These are phyloP conservation scores for Gymnothorax javanicus DNA, from an alignment of 2,797 vertebrate genomes.

Conservation along the genomic window DNA sequence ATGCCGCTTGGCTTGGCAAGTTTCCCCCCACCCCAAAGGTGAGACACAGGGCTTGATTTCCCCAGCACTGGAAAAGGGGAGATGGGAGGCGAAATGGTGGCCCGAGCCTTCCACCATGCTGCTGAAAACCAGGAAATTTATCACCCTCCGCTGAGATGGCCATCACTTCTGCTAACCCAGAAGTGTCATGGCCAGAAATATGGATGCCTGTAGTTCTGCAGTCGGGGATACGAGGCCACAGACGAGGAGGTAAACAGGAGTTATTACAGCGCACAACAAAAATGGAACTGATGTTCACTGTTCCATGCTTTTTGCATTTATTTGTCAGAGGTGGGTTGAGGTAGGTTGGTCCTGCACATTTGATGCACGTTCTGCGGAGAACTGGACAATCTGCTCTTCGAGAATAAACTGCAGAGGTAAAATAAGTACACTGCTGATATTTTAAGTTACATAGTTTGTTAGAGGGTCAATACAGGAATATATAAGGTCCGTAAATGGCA, in stretches of 20 bases:
- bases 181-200: conserved; percentile 64
- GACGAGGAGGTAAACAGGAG: conserved; percentile 49
- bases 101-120: conserved; percentile 33
- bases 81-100: conserved; percentile 14
- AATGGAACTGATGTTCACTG: conserved; percentile 59
- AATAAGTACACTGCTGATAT: conserved; percentile 46
- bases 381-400: conserved; percentile 38
- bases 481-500: too few species aligned
- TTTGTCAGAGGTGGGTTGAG: conserved; percentile 51
- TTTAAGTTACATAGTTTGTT: too few species aligned
- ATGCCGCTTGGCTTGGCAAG: conserved; percentile 47
- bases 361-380: conserved; percentile 49
- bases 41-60: conserved; percentile 24
- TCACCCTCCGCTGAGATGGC: conserved; percentile 52
- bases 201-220: conserved; percentile 50
- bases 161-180: conserved; percentile 70
- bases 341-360: conserved; percentile 51
- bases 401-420: conserved; percentile 53
- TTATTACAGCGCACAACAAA: conserved; percentile 60
- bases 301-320: conserved; percentile 56
- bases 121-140: conserved; percentile 56
- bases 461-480: too few species aligned
- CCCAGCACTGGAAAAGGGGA: conserved; percentile 39
- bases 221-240: conserved; percentile 41
- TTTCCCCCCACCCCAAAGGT: conserved; percentile 21